These are phyloP conservation scores for Corythornis leucogaster DNA, from an alignment of 2,797 vertebrate species.

Conservation along the genomic window DNA sequence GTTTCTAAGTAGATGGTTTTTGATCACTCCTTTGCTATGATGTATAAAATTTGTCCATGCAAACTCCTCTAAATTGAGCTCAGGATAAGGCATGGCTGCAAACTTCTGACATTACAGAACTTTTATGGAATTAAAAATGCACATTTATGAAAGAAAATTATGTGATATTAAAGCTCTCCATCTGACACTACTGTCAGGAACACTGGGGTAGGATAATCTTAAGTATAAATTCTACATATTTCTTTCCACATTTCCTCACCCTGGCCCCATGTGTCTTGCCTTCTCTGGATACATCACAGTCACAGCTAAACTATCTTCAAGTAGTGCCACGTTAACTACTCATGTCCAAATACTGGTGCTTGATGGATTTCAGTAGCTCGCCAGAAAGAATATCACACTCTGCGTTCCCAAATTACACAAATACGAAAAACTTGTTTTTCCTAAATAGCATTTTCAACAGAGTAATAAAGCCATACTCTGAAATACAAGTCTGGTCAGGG, in stretches of 20 bases:
- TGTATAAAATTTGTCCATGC: neutral
- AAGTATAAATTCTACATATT: neutral
- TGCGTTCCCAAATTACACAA: conserved; percentile 2
- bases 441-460: neutral
- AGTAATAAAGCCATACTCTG: conserved; percentile 33
- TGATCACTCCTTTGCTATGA: neutral
- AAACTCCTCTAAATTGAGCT: neutral
- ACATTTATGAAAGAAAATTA: neutral
- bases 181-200: neutral
- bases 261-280: neutral
- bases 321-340: neutral
- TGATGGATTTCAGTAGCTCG: neutral
- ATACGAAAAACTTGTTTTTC: neutral
- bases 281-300: neutral
- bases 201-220: neutral
- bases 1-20: neutral
- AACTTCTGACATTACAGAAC: neutral
- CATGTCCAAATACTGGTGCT: neutral
- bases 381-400: neutral
- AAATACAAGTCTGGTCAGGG: neutral
- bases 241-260: neutral
- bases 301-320: neutral
- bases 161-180: neutral
- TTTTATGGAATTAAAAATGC: neutral
- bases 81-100: neutral